These are phyloP conservation scores for Eupristina koningsbergeri DNA, from an alignment of 1,140 invertebrate species.

Conservation along the genomic window DNA sequence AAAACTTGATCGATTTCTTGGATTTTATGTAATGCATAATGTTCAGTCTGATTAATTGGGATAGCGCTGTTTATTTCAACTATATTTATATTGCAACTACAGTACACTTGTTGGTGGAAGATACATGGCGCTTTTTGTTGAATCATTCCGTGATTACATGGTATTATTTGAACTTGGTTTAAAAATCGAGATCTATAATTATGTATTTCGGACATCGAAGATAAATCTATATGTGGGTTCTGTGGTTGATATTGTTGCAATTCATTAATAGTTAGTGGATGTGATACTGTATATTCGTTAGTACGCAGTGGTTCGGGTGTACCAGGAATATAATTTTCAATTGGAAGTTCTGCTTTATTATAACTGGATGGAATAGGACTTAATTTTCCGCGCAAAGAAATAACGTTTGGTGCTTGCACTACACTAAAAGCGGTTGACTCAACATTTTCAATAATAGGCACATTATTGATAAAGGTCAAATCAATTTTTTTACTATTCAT, in stretches of 20 bases:
- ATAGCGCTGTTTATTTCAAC: not conserved
- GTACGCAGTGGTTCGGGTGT: not conserved
- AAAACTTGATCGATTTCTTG: not conserved
- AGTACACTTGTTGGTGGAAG: not conserved
- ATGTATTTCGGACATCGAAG: too few relatives aligned
- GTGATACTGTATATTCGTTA: too few relatives aligned
- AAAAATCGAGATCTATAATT: too few relatives aligned
- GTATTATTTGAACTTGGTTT: not conserved
- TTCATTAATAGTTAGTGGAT: too few relatives aligned
- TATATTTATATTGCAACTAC: not conserved
- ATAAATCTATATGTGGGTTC: too few relatives aligned
- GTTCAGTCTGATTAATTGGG: not conserved
- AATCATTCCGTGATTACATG: not conserved
- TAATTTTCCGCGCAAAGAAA: not conserved
- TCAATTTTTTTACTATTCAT: not conserved
- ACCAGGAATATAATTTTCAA: not conserved
- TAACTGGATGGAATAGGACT: not conserved
- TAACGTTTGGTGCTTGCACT: not conserved
- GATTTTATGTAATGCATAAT: not conserved
- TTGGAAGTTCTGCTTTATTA: not conserved
- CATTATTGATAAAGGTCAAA: not conserved
- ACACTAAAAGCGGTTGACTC: not conserved
- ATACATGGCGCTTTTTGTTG: not conserved
- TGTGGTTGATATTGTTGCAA: too few relatives aligned
- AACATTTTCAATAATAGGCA: not conserved